Conservation (phyloP, 2,113 vertebrate species). For the Xyrauchen texanus region DNA sequence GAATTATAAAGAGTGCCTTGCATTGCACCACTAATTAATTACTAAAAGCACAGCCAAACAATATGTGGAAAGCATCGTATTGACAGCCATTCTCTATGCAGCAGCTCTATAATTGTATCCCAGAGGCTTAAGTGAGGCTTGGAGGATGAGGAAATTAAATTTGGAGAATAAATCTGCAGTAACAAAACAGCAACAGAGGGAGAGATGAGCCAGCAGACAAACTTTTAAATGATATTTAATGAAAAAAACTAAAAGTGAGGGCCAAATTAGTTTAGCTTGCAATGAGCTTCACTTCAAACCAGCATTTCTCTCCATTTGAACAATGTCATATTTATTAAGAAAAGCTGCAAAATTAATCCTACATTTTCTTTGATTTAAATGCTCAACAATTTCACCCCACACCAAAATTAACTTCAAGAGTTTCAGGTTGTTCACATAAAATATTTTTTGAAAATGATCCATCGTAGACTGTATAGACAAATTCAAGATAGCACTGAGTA, state of each 20-base stretch:
- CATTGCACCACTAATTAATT: conserved; percentile 48
- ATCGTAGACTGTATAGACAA: no score
- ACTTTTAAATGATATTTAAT: conserved; percentile 52
- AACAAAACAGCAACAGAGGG: conserved; percentile 43
- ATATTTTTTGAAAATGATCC: no score
- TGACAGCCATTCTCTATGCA: conserved; percentile 42
- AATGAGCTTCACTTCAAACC: neutral
- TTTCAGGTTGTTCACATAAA: neutral
- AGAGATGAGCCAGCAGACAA: conserved; percentile 28
- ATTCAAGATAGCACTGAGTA: no score
- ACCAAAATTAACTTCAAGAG: conserved; percentile 18
- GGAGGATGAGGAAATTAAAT: conserved; percentile 54
- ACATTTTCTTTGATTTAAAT: neutral
- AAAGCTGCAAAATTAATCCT: conserved; percentile 19
- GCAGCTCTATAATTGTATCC: conserved; percentile 50
- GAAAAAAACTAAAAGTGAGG: conserved; percentile 19
- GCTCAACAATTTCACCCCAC: conserved; percentile 9
- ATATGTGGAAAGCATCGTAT: conserved; percentile 43
- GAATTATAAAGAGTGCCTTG: conserved; percentile 33
- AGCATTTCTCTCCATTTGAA: conserved; percentile 18
- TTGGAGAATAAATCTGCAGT: conserved; percentile 39
- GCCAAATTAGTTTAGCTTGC: conserved; percentile 42
- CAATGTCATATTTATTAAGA: conserved; percentile 32
- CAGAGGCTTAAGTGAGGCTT: conserved; percentile 52
- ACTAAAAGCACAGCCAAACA: conserved; percentile 49